These are phyloP conservation scores for Misgurnus anguillicaudatus DNA, from an alignment of 2,113 vertebrate genomes.

Conservation along the genomic window DNA sequence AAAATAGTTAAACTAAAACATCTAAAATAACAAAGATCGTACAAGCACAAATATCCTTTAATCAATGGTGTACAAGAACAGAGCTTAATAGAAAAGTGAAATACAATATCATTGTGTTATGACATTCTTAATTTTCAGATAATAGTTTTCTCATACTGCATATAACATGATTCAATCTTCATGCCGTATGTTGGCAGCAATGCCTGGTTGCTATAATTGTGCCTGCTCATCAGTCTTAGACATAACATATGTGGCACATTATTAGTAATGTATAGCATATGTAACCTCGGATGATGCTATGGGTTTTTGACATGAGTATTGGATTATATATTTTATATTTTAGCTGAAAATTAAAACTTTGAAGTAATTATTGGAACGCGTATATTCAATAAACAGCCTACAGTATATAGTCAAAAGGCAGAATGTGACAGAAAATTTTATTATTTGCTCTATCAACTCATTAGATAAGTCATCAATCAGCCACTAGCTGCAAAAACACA, in stretches of 20 bases:
- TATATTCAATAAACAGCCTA: background rate
- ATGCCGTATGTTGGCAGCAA: background rate
- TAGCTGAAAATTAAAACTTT: background rate
- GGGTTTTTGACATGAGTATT: background rate
- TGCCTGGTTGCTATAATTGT: constrained; percentile 4
- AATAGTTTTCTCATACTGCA: background rate
- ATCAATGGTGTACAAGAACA: background rate
- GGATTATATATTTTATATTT: background rate
- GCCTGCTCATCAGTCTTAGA: background rate
- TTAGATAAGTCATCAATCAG: background rate
- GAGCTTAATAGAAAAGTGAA: background rate
- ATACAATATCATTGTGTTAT: constrained; percentile 3
- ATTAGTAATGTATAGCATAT: constrained; percentile 6
- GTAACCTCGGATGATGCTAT: constrained; percentile 11
- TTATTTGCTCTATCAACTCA: background rate
- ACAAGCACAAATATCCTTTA: background rate
- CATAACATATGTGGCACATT: background rate
- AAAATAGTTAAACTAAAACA: background rate
- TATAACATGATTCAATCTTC: background rate
- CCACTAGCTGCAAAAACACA: background rate
- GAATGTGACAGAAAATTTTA: background rate
- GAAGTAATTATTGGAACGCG: background rate
- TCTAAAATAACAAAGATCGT: background rate
- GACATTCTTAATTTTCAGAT: background rate
- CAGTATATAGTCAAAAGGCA: background rate